Percentiles rank a stretch among this genome's conserved stretches.
Conservation (phyloP, 1,140 invertebrate genomes). For the Delia radicum region DNA sequence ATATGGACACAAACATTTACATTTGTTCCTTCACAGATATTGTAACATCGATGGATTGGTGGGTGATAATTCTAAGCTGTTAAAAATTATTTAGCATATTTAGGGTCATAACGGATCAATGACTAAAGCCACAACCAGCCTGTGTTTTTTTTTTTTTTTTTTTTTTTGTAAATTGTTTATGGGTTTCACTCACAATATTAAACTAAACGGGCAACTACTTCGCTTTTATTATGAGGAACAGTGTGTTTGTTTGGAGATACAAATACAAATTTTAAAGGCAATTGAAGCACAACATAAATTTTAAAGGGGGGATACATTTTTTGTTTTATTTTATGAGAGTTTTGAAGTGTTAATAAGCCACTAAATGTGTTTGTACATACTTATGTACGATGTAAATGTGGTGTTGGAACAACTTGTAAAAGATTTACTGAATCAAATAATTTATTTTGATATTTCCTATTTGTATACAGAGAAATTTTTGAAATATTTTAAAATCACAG, state of each 20-base stretch:
- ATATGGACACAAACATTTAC: constrained; percentile 39
- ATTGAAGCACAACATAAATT: constrained; percentile 13
- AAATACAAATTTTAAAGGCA: neutral
- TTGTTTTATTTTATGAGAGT: neutral
- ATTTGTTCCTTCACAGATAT: too few species aligned
- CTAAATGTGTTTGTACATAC: neutral
- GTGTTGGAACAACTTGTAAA: neutral
- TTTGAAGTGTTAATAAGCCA: constrained; percentile 22
- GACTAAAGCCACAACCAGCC: neutral
- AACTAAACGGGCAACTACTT: neutral
- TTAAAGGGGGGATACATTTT: neutral
- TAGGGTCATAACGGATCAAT: neutral
- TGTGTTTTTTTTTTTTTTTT: neutral
- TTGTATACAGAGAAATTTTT: too few species aligned
- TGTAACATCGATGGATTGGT: too few species aligned
- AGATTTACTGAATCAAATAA: too few species aligned
- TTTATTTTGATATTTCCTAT: too few species aligned
- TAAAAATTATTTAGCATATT: constrained; percentile 3
- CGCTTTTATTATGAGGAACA: neutral
- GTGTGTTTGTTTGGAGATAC: neutral
- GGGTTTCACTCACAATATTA: neutral
- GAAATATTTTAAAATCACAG: too few species aligned
- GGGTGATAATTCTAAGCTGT: neutral
- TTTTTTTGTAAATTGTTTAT: too few species aligned
- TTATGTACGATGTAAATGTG: neutral